phyloP scores from a whole-genome alignment of 2,888 invertebrate genomes.

The Chouioia cunea region DNA sequence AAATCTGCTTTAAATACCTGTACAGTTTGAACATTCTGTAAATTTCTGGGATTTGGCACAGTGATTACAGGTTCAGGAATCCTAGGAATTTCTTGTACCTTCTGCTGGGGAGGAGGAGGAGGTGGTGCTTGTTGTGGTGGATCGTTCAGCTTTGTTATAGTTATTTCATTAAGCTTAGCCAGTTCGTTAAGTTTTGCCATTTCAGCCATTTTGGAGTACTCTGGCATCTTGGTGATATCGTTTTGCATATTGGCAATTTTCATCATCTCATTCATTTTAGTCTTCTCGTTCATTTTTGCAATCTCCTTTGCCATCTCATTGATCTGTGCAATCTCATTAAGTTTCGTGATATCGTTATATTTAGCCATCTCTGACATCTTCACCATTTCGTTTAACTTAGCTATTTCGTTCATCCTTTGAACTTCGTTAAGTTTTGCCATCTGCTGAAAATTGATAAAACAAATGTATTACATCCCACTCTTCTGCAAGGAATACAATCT shows the following conservation, averaged over 20 bases:
- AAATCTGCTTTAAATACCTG: constrained; percentile 49
- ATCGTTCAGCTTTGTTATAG: constrained; percentile 66
- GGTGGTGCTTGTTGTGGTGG: constrained; percentile 50
- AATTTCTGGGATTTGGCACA: constrained; percentile 66
- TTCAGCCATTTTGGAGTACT: constrained; percentile 66
- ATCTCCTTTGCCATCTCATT: constrained; percentile 67
- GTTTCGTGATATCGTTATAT: constrained; percentile 62
- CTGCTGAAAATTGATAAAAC: constrained; percentile 19
- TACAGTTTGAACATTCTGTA: constrained; percentile 61
- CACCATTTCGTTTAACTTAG: constrained; percentile 66
- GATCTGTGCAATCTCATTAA: constrained; percentile 64
- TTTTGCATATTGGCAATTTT: constrained; percentile 67
- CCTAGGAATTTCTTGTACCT: constrained; percentile 60
- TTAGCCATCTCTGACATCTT: constrained; percentile 67
- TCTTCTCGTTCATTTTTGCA: constrained; percentile 66
- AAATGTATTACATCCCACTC: too few relatives aligned
- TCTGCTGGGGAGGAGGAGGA: constrained; percentile 41
- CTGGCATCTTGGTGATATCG: constrained; percentile 65
- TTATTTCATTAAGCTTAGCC: constrained; percentile 67
- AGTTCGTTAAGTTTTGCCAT: constrained; percentile 66
- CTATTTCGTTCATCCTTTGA: constrained; percentile 66
- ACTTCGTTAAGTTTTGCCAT: constrained; percentile 67
- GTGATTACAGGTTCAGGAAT: constrained; percentile 68
- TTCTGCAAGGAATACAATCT: too few relatives aligned
- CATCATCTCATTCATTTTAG: constrained; percentile 67